A percentile compares a stretch with the other conserved stretches of the same genome.
Conservation (phyloP, 23 tunicate species). For the Halocynthia aurantium region DNA sequence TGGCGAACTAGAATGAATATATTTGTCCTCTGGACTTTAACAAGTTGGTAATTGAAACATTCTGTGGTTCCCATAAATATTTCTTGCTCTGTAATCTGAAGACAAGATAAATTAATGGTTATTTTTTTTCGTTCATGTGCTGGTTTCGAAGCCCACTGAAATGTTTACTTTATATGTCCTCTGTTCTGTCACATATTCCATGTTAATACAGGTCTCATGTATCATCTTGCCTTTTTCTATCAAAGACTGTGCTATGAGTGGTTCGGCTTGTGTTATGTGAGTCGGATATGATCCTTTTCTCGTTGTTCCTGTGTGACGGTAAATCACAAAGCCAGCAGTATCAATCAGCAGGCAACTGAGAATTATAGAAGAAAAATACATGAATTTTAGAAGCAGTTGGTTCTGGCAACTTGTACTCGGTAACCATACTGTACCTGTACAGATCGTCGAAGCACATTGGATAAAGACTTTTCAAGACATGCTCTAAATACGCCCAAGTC, state of each 20-base stretch:
- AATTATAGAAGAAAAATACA: not conserved
- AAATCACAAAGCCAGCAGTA: conserved; percentile 13
- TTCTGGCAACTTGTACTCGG: not conserved
- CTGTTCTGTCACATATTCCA: conserved; percentile 6
- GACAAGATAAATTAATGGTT: not conserved
- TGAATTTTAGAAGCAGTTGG: not conserved
- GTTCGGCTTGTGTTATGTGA: conserved; percentile 20
- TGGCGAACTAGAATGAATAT: conserved; percentile 14
- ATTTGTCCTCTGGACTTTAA: conserved; percentile 13
- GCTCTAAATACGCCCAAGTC: too few species aligned
- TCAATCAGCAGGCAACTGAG: conserved; percentile 8
- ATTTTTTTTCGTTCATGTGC: too few species aligned
- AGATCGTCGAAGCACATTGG: not conserved
- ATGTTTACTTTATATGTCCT: conserved; percentile 5
- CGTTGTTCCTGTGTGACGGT: not conserved
- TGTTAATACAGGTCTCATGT: conserved; percentile 3
- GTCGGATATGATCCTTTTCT: not conserved
- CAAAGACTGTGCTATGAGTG: conserved; percentile 10
- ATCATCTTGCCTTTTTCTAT: not conserved
- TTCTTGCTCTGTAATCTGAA: conserved; percentile 4
- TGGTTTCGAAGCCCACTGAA: too few species aligned
- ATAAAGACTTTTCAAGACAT: not conserved
- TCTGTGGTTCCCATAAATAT: conserved; percentile 1
- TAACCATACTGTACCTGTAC: not conserved
- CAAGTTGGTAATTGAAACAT: conserved; percentile 10